phyloP scores from a whole-genome alignment of 1,140 invertebrate species.

The Melipona quadrifasciata region DNA sequence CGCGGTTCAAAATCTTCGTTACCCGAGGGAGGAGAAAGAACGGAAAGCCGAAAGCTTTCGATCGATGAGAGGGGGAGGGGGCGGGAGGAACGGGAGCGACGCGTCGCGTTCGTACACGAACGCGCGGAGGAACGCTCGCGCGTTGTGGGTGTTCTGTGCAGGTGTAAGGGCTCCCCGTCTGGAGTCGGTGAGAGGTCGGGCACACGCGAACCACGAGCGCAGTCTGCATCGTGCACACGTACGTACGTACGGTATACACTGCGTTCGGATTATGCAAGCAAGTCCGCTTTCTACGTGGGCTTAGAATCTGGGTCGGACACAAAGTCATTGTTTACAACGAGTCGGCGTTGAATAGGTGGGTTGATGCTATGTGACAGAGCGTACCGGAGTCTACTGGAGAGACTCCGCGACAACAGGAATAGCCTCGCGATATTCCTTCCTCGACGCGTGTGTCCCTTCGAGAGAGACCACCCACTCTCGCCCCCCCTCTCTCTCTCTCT shows the following conservation, averaged over 20 bases:
- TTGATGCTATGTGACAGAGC: conserved; percentile 34
- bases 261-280: conserved; percentile 72
- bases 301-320: conserved; percentile 76
- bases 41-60: no score
- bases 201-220: conserved; percentile 43
- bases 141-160: conserved; percentile 40
- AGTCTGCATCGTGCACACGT: conserved; percentile 31
- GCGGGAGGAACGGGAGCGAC: neutral
- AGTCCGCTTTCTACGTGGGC: conserved; percentile 75
- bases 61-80: neutral
- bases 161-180: conserved; percentile 42
- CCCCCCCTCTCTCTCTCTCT: no score
- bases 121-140: neutral
- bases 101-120: neutral
- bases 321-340: conserved; percentile 74
- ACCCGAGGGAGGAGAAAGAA: neutral
- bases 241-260: conserved; percentile 8
- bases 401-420: neutral
- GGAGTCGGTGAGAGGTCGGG: conserved; percentile 19
- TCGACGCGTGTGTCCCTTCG: neutral
- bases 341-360: conserved; percentile 61
- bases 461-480: neutral
- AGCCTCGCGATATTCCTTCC: neutral
- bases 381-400: conserved; percentile 25
- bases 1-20: no score